Conservation (phyloP, 2,113 vertebrate genomes). For the Thinocorus orbignyianus region DNA sequence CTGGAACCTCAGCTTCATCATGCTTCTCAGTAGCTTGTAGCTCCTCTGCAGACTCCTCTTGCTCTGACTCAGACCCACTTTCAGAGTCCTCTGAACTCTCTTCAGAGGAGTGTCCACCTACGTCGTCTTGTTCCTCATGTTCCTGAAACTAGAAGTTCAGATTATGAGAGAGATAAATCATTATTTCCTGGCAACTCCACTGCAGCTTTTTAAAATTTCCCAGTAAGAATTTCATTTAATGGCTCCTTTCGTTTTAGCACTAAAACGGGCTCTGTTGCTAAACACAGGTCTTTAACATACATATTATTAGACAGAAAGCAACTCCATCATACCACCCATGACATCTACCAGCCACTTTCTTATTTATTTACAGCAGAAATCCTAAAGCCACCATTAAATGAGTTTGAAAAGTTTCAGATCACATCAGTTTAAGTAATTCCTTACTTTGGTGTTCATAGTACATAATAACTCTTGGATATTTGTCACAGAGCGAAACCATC, state of each 20-base stretch:
- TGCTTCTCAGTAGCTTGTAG: slow-evolving; percentile 73
- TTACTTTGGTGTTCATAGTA: neutral
- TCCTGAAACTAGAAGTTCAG: slow-evolving; percentile 72
- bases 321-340: neutral
- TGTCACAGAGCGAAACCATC: neutral
- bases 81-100: slow-evolving; percentile 79
- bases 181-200: neutral
- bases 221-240: neutral
- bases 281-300: neutral
- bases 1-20: slow-evolving; percentile 67
- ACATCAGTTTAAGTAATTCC: neutral
- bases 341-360: neutral
- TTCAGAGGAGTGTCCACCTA: slow-evolving; percentile 68
- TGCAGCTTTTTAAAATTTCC: neutral
- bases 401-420: neutral
- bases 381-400: neutral
- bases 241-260: neutral
- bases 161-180: neutral
- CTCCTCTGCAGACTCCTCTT: slow-evolving; percentile 73
- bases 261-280: neutral
- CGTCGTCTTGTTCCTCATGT: slow-evolving; percentile 62
- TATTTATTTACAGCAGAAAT: neutral
- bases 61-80: slow-evolving; percentile 74
- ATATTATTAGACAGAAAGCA: neutral
- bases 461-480: neutral